Conservation (phyloP, 2,113 vertebrate genomes). For the Pseudorasbora parva region DNA sequence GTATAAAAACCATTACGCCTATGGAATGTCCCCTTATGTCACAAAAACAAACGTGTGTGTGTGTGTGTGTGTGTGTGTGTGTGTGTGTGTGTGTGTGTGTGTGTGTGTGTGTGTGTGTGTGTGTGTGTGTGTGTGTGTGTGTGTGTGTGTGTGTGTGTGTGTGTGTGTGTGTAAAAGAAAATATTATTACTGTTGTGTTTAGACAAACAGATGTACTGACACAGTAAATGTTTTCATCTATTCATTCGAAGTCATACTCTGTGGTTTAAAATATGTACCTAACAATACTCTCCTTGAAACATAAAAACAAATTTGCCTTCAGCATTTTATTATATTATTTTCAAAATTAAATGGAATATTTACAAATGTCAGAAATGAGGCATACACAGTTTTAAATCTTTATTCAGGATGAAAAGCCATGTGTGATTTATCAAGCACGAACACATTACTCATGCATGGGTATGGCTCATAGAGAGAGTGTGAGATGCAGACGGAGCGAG, state of each 20-base stretch:
- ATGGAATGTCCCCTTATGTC: no score
- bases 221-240: background rate
- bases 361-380: slow-evolving; percentile 34
- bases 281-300: background rate
- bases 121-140: no score
- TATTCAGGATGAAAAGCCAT: slow-evolving; percentile 37
- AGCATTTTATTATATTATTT: background rate
- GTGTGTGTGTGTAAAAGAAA: background rate
- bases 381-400: slow-evolving; percentile 8
- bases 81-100: no score
- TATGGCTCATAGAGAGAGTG: slow-evolving; percentile 6
- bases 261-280: background rate
- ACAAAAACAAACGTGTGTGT: no score
- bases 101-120: no score
- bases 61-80: no score
- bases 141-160: no score
- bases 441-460: slow-evolving; percentile 33
- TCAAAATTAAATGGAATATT: slow-evolving; percentile 12
- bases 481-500: slow-evolving; percentile 13
- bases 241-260: background rate
- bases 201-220: background rate
- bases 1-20: no score
- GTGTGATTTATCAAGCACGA: slow-evolving; percentile 21
- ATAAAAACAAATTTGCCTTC: background rate
- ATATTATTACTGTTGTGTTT: background rate